Evolutionary conservation across 2,888 invertebrate species (phyloP).

Genomic region (Quadroppia sp.): DNA sequence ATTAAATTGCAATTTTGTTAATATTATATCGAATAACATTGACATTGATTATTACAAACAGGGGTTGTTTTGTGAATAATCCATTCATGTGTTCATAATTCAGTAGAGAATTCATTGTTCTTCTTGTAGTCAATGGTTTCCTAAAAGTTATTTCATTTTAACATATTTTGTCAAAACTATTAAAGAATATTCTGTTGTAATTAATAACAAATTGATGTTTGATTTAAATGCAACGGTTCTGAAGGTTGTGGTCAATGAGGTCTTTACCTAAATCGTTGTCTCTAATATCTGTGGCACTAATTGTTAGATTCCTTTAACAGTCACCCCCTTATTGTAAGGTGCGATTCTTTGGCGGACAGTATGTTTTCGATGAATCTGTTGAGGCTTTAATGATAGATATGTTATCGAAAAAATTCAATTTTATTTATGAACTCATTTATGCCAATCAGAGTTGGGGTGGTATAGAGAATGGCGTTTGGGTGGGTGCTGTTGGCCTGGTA

Average conservation of each 20-base stretch:
- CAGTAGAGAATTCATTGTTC: too few relatives aligned
- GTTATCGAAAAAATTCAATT: conserved; percentile 5
- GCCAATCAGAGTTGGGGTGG: conserved; percentile 27
- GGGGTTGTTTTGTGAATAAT: too few relatives aligned
- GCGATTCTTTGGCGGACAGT: background rate
- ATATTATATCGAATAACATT: too few relatives aligned
- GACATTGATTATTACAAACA: too few relatives aligned
- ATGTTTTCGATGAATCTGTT: background rate
- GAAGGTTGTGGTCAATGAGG: conserved; percentile 22
- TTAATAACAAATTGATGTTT: too few relatives aligned
- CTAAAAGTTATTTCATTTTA: too few relatives aligned
- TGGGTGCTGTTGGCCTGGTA: background rate
- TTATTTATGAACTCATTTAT: background rate
- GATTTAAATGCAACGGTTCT: conserved; percentile 6
- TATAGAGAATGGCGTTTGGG: background rate
- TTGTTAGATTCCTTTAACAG: background rate
- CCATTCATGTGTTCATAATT: too few relatives aligned
- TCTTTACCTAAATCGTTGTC: background rate
- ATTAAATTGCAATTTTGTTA: too few relatives aligned
- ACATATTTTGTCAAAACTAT: too few relatives aligned
- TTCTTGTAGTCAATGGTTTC: too few relatives aligned
- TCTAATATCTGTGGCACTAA: background rate
- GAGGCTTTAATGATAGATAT: background rate
- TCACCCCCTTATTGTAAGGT: conserved; percentile 12
- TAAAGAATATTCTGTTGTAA: too few relatives aligned